Evolutionary conservation across 2,888 invertebrate genomes (phyloP), one percentile per base, ranked within the genome.

Genomic region (Aporophyla lueneburgensis): DNA sequence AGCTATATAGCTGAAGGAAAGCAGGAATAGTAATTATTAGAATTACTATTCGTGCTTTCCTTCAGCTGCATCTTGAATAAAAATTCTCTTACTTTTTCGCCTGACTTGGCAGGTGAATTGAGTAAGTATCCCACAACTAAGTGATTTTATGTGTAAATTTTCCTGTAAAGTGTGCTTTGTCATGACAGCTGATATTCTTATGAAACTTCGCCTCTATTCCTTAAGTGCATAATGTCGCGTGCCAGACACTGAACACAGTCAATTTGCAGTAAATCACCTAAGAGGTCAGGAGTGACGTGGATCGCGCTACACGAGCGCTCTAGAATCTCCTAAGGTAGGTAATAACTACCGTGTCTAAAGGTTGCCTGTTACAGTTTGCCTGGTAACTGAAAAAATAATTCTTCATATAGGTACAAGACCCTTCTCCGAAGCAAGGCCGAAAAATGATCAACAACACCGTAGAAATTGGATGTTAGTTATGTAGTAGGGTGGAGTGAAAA

Each of bases 251-350:
- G 80, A 88, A 88, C 85, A 87, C 78, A 88, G 88, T 88, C 91
- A 91, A 93, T 93, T 92, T 93, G 91, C 93, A 93, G 91, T 93
- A 93, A 92, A 93, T 93, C 91, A 92, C 85, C 87, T 78, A 86
- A 88, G 87, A 84, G 85, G 86, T 87, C 86, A 87, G 80, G 80
- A 86, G 75, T 87, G 84, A 85, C 85, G 86, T 84, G 85, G 72
- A 87, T 72, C 75, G 81, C 74, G 84, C 80, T 80, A 85, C 81
- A 85, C 85, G 76, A 78, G 76, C 72, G 67, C 67, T 74, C 83
- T 85, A 78, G 82, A 83, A 85, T 65, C 61, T 78, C 67, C 58
- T 68, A 77, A 71, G 69, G 74, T 75, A 65, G 58, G 46, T 76
- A 70, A 70, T 84, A 70, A 54, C 43, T 67, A 70, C 53, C 24